These are phyloP conservation scores for Oreochromis tanganicae DNA, from an alignment of 2,113 vertebrate species.

Conservation along the genomic window DNA sequence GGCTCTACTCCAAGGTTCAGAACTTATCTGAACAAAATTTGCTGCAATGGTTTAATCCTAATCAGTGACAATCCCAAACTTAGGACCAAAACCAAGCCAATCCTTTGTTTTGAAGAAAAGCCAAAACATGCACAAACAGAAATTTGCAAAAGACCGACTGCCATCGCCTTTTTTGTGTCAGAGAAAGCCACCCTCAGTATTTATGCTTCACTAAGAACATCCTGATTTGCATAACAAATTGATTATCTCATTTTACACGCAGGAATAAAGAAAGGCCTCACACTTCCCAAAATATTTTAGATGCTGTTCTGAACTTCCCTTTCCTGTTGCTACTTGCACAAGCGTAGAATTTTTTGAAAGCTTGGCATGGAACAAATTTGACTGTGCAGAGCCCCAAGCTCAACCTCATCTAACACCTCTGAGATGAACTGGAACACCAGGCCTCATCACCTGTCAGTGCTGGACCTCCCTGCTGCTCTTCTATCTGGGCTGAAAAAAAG, in stretches of 20 bases:
- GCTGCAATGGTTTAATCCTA: not conserved
- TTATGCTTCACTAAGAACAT: not conserved
- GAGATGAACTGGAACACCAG: not conserved
- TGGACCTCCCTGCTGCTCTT: not conserved
- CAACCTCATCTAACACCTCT: not conserved
- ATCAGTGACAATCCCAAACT: not conserved
- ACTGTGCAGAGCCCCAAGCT: not conserved
- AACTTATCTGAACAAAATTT: not conserved
- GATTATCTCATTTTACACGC: not conserved
- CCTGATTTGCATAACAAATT: not conserved
- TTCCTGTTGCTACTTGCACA: not conserved
- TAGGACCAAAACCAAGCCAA: rapidly evolving
- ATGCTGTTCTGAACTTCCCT: not conserved
- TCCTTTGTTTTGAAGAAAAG: not conserved
- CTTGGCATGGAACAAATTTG: not conserved
- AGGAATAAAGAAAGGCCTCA: not conserved
- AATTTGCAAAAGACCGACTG: not conserved
- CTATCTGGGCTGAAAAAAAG: not conserved
- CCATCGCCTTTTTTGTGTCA: not conserved
- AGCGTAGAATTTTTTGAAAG: rapidly evolving
- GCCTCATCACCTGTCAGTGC: not conserved
- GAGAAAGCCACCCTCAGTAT: not conserved
- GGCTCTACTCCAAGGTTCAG: not conserved
- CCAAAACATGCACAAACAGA: not conserved
- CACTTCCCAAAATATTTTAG: not conserved